A percentile compares a stretch with the other conserved stretches of the same genome.
These are phyloP conservation scores for Sarcophaga carnaria DNA, from an alignment of 2,888 invertebrate species.

Conservation along the genomic window DNA sequence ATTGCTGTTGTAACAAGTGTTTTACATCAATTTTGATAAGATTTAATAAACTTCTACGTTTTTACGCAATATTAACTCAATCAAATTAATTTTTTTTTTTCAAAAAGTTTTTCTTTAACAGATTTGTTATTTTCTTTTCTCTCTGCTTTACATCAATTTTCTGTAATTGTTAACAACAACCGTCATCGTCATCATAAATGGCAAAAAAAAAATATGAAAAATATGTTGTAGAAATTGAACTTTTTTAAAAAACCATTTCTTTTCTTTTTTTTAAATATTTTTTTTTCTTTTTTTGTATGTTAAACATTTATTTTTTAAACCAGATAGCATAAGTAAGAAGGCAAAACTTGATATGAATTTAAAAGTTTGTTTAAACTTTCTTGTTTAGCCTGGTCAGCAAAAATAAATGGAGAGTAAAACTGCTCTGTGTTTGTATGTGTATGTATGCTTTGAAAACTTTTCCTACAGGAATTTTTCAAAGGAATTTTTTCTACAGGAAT, in stretches of 20 bases:
- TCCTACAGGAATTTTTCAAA: too few species aligned
- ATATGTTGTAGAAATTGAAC: neutral
- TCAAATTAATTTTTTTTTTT: conserved; percentile 63
- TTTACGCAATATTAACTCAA: conserved; percentile 71
- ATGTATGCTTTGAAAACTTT: too few species aligned
- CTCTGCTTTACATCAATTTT: conserved; percentile 15
- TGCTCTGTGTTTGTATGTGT: too few species aligned
- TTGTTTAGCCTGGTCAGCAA: neutral
- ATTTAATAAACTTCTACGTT: conserved; percentile 69
- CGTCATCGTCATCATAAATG: conserved; percentile 36
- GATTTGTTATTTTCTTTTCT: neutral
- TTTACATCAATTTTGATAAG: conserved; percentile 60
- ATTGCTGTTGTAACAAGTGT: conserved; percentile 51
- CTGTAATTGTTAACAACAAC: conserved; percentile 40
- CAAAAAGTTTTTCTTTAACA: conserved; percentile 48
- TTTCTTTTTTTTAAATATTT: neutral
- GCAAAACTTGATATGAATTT: neutral
- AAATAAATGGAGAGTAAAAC: neutral
- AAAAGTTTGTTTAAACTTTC: neutral
- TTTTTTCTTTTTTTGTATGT: neutral
- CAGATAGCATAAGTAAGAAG: neutral
- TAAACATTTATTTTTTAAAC: neutral
- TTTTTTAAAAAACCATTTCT: neutral
- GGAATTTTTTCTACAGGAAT: too few species aligned
- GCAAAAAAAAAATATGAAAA: neutral